Percentiles rank a stretch among this genome's conserved stretches.
Conservation (phyloP, 2,888 invertebrate species). For the Prosopocoilus inquinatus region DNA sequence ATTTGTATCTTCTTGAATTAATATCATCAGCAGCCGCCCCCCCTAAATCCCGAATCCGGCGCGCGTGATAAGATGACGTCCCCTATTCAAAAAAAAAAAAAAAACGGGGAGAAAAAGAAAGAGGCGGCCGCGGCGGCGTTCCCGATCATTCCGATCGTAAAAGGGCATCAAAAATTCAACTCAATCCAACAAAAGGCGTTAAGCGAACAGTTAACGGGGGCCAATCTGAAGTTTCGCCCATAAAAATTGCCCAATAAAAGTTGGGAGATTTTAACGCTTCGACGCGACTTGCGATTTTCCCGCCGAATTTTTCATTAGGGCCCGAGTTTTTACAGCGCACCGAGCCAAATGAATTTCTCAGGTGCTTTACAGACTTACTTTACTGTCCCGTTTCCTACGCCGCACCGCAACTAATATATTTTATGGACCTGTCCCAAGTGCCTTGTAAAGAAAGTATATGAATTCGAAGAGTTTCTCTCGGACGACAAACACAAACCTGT, state of each 20-base stretch:
- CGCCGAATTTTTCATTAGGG: slow-evolving; percentile 43
- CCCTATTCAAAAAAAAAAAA: no score
- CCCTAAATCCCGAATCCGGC: slow-evolving; percentile 15
- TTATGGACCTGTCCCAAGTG: neutral
- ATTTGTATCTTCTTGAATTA: slow-evolving; percentile 28
- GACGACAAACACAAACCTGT: no score
- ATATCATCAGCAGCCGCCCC: no score
- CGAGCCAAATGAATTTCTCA: slow-evolving; percentile 38
- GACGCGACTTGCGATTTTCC: slow-evolving; percentile 35
- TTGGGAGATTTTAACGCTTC: slow-evolving; percentile 35
- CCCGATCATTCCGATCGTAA: no score
- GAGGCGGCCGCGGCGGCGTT: no score
- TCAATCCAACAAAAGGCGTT: slow-evolving; percentile 44
- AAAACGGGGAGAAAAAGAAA: no score
- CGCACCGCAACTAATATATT: slow-evolving; percentile 8
- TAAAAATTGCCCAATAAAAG: slow-evolving; percentile 34
- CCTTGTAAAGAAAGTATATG: no score
- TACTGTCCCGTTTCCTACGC: slow-evolving; percentile 20
- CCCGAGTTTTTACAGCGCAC: slow-evolving; percentile 36
- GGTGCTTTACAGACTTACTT: slow-evolving; percentile 36
- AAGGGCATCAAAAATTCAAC: slow-evolving; percentile 41
- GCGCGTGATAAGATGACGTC: no score
- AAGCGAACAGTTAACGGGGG: slow-evolving; percentile 39
- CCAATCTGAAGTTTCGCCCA: slow-evolving; percentile 39
- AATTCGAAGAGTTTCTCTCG: no score